Conservation (phyloP, 1,140 invertebrate species). For the Drosophila equinoxialis region DNA sequence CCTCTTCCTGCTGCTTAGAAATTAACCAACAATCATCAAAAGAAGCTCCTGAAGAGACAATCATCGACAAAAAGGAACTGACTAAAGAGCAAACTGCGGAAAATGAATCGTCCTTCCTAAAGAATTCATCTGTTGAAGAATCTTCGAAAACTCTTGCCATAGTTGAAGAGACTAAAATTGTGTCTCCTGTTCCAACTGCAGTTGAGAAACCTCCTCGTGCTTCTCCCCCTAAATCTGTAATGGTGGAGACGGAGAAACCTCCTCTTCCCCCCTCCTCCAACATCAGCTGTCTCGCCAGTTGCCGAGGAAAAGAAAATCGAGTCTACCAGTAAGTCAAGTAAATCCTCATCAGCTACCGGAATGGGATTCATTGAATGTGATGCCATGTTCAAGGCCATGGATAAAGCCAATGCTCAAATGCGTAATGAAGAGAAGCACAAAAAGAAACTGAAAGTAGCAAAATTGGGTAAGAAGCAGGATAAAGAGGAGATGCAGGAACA, state of each 20-base stretch:
- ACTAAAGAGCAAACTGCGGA: background rate
- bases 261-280: background rate
- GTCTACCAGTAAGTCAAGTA: constrained; percentile 14
- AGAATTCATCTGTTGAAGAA: background rate
- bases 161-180: background rate
- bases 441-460: constrained; percentile 40
- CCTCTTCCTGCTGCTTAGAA: too few species aligned
- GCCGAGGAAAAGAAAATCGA: background rate
- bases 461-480: background rate
- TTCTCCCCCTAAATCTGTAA: too few species aligned
- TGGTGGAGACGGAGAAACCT: too few species aligned
- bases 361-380: constrained; percentile 53
- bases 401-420: constrained; percentile 42
- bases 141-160: background rate
- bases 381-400: constrained; percentile 63
- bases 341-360: background rate
- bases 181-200: too few species aligned
- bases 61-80: background rate
- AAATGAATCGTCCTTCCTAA: background rate
- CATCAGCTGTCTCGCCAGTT: constrained; percentile 9
- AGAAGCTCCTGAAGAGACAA: background rate
- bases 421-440: constrained; percentile 47
- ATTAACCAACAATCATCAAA: background rate
- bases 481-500: background rate
- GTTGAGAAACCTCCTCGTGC: too few species aligned